Percentiles rank a stretch among this genome's conserved stretches.
phyloP scores from a whole-genome alignment of 1,140 invertebrate species.

The Odontomachus brunneus region DNA sequence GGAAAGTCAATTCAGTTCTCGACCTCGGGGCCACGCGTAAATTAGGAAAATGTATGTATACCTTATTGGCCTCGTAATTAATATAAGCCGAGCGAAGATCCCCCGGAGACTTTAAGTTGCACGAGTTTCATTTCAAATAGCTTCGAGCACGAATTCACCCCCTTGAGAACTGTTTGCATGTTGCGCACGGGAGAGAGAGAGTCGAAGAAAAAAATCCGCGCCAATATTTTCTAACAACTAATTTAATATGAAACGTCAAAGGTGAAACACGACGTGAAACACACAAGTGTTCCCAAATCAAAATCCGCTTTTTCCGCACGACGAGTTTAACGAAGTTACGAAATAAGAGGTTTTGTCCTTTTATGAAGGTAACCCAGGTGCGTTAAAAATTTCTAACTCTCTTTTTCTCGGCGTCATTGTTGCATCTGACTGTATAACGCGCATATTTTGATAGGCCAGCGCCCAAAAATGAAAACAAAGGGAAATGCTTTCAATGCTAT shows the following conservation, averaged over 20 bases:
- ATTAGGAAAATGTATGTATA: slow-evolving; percentile 28
- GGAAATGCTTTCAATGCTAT: neutral
- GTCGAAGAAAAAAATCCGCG: neutral
- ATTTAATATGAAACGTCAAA: neutral
- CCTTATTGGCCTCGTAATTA: slow-evolving; percentile 50
- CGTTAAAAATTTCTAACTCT: too few species aligned
- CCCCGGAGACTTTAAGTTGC: slow-evolving; percentile 44
- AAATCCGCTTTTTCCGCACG: too few species aligned
- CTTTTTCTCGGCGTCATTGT: too few species aligned
- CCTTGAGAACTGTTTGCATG: slow-evolving; percentile 24
- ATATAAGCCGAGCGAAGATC: slow-evolving; percentile 37
- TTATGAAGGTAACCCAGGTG: too few species aligned
- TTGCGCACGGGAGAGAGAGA: slow-evolving; percentile 8
- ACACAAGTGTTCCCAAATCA: too few species aligned
- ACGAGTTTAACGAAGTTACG: too few species aligned
- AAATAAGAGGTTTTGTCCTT: too few species aligned
- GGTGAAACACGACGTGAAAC: too few species aligned
- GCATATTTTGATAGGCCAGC: neutral
- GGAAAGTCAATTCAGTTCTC: slow-evolving; percentile 5
- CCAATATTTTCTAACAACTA: slow-evolving; percentile 8
- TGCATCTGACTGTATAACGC: neutral
- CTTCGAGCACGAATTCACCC: slow-evolving; percentile 27
- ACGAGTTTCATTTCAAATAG: slow-evolving; percentile 56
- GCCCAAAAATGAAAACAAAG: neutral
- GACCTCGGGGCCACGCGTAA: slow-evolving; percentile 3